Base-by-base conservation (phyloP, 2,888 invertebrate species). In the Troides helena region DNA sequence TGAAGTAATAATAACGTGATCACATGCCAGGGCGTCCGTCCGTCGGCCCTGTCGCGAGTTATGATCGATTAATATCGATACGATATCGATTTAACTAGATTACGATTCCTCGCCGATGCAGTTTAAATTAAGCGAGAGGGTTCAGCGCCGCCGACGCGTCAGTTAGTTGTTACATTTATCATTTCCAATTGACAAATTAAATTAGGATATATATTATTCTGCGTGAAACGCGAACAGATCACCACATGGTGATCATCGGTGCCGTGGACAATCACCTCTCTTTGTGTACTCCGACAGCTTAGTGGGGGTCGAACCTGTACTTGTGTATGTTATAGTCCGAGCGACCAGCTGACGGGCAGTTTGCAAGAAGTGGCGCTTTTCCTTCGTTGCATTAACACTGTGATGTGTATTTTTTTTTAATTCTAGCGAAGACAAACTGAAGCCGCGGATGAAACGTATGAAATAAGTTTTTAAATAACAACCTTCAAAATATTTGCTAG, bases 11-110 rank as follows among this genome's bases (percentile, higher is more conserved):
- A 39, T 39, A 39, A 39, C 6, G 8, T 10, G 39, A 39, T 39
- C 3, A 39, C 1, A n/a, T n/a, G 53, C 53, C n/a, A 30, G 4
- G 30, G 10, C 17, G 17, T 53, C 53, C 3, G 0, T 53, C 53
- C 53, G 53, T 7, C 39, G 39, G 1, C 10, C 23, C 39, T 62
- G 66, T 53, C 66, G 46, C 5, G 21, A 18, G 30, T 21, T 21
- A 66, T 70, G 70, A 70, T 70, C 39, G 58, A 70, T 70, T 30
- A 30, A 7, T 53, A 18, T 58, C 18, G 30, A 62, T 69, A 62
- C 25, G 50, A 57, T 21, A 65, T 61, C 30, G 62, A 62, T 62
- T 12, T 43, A 59, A 66, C 57, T 66, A 63, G 63, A 70, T 70
- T 62, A 58, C 60, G 57, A n/a, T 18, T 61, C 14, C 67, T 30